These are phyloP conservation scores for Osedax frankpressi DNA, from an alignment of 2,888 invertebrate genomes.

Conservation along the genomic window DNA sequence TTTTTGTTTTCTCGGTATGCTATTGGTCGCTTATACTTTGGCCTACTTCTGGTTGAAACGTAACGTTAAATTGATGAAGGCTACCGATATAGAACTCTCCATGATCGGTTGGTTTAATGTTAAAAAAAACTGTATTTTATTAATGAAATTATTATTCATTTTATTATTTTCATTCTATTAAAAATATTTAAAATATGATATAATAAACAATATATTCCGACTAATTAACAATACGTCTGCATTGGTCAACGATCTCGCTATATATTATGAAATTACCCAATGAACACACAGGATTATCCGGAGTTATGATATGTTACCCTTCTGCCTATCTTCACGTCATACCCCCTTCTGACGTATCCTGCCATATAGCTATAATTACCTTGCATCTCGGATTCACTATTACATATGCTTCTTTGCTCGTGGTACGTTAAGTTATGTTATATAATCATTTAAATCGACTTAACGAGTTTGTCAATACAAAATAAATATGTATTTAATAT, in stretches of 20 bases:
- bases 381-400: neutral
- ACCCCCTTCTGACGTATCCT: neutral
- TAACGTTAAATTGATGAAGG: neutral
- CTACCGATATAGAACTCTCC: neutral
- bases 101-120: neutral
- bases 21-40: neutral
- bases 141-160: too few species aligned
- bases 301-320: neutral
- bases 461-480: too few species aligned
- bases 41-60: neutral
- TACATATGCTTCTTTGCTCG: neutral
- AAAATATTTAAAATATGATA: too few species aligned
- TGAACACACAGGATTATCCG: neutral
- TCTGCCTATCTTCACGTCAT: neutral
- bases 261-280: too few species aligned
- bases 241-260: too few species aligned
- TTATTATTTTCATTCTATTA: too few species aligned
- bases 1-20: neutral
- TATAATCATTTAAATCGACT: too few species aligned
- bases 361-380: neutral
- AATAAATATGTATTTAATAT: too few species aligned
- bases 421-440: too few species aligned
- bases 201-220: too few species aligned
- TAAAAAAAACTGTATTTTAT: too few species aligned
- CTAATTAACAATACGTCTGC: too few species aligned